Conservation (phyloP, 2,113 vertebrate species). For the Odontophorus gujanensis region DNA sequence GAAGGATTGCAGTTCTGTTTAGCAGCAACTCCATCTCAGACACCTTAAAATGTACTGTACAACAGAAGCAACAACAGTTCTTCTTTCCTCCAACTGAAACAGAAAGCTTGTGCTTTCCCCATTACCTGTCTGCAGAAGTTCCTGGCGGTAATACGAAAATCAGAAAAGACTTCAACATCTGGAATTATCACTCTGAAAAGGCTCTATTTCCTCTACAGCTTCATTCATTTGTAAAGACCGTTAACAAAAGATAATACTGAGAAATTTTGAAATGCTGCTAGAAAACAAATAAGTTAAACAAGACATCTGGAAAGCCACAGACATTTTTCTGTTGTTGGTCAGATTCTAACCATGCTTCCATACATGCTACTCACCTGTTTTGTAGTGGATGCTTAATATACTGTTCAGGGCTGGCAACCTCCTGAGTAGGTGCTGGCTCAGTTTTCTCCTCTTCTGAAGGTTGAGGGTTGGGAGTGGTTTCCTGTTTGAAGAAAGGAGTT, state of each 20-base stretch:
- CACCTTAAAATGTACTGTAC: neutral
- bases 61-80: neutral
- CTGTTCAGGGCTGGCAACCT: conserved; percentile 87
- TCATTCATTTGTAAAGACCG: neutral
- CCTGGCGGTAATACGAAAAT: neutral
- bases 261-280: neutral
- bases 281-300: neutral
- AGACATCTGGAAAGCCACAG: neutral
- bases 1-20: neutral
- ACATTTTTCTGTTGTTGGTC: neutral
- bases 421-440: conserved; percentile 80
- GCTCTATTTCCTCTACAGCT: neutral
- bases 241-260: rapidly evolving
- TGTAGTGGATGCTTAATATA: conserved; percentile 98
- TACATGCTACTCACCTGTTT: conserved; percentile 85
- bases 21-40: neutral
- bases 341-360: neutral
- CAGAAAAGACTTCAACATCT: neutral
- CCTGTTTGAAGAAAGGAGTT: conserved; percentile 74
- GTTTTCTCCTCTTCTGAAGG: conserved; percentile 88
- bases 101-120: neutral
- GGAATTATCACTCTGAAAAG: neutral
- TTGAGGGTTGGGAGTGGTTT: conserved; percentile 85
- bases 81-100: neutral
- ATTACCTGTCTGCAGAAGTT: neutral